These are phyloP conservation scores for Semicossyphus pulcher DNA, from an alignment of 2,113 vertebrate genomes.

Conservation along the genomic window DNA sequence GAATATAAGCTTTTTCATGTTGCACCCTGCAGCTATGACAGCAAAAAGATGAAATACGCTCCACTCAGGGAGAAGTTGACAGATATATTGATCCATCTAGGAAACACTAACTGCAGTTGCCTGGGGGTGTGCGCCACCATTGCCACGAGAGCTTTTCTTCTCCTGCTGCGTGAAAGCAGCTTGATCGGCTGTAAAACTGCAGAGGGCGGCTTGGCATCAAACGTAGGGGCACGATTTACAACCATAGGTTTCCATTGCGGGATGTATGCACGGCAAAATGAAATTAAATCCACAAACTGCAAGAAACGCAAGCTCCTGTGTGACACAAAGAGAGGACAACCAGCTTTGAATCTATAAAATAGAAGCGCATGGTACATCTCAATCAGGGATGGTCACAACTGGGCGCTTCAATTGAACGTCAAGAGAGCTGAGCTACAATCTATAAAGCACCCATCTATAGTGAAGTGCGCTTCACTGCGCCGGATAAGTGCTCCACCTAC, in stretches of 20 bases:
- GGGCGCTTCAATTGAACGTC: constrained; percentile 37
- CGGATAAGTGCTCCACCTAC: constrained; percentile 29
- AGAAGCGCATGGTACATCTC: constrained; percentile 6
- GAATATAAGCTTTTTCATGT: constrained; percentile 25
- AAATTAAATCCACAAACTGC: constrained; percentile 21
- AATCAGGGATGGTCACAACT: constrained; percentile 8
- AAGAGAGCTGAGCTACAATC: constrained; percentile 39
- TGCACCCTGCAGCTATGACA: constrained; percentile 32
- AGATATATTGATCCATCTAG: constrained; percentile 70
- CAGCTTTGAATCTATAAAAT: background rate
- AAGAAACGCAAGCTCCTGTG: background rate
- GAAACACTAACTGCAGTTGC: constrained; percentile 53
- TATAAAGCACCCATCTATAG: constrained; percentile 38
- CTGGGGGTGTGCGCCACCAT: constrained; percentile 36
- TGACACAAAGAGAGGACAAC: background rate
- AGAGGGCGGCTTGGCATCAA: constrained; percentile 34
- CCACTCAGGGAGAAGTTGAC: constrained; percentile 53
- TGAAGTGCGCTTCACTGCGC: constrained; percentile 36
- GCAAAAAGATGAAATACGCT: constrained; percentile 48
- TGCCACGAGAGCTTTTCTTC: constrained; percentile 18
- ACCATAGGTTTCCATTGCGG: background rate
- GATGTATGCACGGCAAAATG: constrained; percentile 8
- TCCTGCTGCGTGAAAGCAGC: constrained; percentile 20
- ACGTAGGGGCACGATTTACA: constrained; percentile 7
- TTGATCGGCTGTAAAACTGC: constrained; percentile 27